Conservation (phyloP, 1,140 invertebrate genomes). For the Philopotamus ludificatus region DNA sequence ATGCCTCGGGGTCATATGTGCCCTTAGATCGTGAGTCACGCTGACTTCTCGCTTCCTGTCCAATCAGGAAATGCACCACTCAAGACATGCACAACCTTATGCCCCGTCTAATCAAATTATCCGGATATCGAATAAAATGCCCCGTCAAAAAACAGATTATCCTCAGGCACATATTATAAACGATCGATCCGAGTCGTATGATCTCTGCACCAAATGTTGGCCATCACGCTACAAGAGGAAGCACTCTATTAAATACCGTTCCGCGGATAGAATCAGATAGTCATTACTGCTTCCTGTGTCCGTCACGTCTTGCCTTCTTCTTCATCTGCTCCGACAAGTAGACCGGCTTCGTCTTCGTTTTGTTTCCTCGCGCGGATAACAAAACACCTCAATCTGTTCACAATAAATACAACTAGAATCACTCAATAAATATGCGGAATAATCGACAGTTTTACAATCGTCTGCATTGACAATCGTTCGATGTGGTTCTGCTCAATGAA, state of each 20-base stretch:
- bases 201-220: constrained; percentile 4
- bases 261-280: constrained; percentile 24
- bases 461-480: neutral
- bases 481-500: constrained; percentile 17
- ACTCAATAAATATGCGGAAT: neutral
- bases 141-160: too few species aligned
- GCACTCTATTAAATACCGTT: constrained; percentile 21
- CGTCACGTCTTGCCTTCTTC: constrained; percentile 23
- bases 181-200: too few species aligned
- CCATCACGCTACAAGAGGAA: constrained; percentile 12
- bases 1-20: neutral
- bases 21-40: constrained; percentile 17
- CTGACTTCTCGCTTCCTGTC: constrained; percentile 15
- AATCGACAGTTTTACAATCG: neutral
- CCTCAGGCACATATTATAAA: too few species aligned
- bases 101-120: too few species aligned
- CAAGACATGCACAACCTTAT: neutral
- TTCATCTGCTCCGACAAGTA: neutral
- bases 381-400: neutral
- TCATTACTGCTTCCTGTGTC: constrained; percentile 25
- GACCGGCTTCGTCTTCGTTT: constrained; percentile 12
- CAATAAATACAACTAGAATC: neutral
- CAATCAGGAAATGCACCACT: constrained; percentile 8
- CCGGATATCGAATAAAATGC: too few species aligned
- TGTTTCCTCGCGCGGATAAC: constrained; percentile 6